phyloP scores from a whole-genome alignment of 2,888 invertebrate genomes.

The Cremastinae sp. region DNA sequence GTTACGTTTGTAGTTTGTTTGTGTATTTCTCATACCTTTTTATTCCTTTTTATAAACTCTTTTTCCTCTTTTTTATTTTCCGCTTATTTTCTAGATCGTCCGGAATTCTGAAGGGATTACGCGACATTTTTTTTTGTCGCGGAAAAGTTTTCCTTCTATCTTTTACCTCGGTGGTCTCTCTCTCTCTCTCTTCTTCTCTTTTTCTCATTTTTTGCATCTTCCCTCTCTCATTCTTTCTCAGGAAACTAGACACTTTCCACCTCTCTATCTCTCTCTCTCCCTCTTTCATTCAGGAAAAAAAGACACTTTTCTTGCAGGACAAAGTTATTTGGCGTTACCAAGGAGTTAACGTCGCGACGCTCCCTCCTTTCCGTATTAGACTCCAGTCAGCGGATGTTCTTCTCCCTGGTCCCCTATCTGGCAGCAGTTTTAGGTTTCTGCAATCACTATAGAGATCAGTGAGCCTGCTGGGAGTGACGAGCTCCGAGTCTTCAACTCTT shows the following conservation, averaged over 20 bases:
- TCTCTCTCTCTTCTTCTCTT: conserved; percentile 13
- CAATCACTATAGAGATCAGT: conserved; percentile 8
- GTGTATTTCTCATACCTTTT: no score
- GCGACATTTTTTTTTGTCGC: conserved; percentile 55
- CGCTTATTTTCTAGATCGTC: conserved; percentile 4
- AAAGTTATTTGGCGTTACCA: conserved; percentile 58
- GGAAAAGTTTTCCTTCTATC: conserved; percentile 47
- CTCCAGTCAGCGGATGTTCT: conserved; percentile 28
- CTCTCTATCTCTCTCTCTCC: neutral
- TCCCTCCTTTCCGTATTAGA: conserved; percentile 35
- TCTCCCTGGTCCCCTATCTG: conserved; percentile 6
- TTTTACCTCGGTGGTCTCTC: neutral
- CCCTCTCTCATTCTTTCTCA: neutral
- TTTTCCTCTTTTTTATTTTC: neutral
- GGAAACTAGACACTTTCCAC: conserved; percentile 42
- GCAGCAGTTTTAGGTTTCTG: conserved; percentile 11
- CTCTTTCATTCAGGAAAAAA: no score
- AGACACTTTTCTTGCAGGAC: conserved; percentile 47
- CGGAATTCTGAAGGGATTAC: conserved; percentile 42
- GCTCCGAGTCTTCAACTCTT: conserved; percentile 46
- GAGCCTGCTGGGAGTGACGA: conserved; percentile 44
- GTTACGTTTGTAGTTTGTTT: conserved; percentile 7
- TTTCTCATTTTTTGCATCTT: neutral
- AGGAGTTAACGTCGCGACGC: conserved; percentile 45
- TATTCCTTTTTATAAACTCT: neutral